phyloP scores from a whole-genome alignment of 2,888 invertebrate genomes.

The Emmelina monodactyla region DNA sequence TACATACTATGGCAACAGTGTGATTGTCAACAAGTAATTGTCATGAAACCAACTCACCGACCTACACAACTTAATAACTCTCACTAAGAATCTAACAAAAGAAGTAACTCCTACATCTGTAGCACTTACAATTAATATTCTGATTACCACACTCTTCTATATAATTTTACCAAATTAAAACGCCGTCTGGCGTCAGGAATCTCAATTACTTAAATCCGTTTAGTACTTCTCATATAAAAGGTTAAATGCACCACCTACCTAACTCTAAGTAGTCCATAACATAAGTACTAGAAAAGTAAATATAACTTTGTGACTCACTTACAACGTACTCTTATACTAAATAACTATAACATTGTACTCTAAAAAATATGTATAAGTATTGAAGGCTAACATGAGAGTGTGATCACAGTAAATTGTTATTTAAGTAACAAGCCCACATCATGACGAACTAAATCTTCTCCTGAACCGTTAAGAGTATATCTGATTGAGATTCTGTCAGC shows the following conservation, averaged over 20 bases:
- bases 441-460: constrained; percentile 42
- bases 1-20: constrained; percentile 63
- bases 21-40: constrained; percentile 60
- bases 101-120: constrained; percentile 24
- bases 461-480: too few species aligned
- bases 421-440: constrained; percentile 62
- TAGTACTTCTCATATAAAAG: constrained; percentile 51
- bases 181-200: background rate
- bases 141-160: background rate
- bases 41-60: constrained; percentile 45
- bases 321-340: constrained; percentile 55
- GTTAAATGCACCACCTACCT: constrained; percentile 55
- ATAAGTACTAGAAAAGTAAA: constrained; percentile 61
- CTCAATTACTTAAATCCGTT: constrained; percentile 29
- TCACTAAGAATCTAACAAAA: constrained; percentile 50
- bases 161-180: too few species aligned
- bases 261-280: constrained; percentile 53
- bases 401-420: constrained; percentile 65
- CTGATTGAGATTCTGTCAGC: too few species aligned
- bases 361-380: constrained; percentile 67
- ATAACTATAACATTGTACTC: constrained; percentile 67
- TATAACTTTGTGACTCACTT: constrained; percentile 64
- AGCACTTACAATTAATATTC: constrained; percentile 16
- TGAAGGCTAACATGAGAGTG: constrained; percentile 65
- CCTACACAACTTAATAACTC: constrained; percentile 36